Evolutionary conservation across 2,797 vertebrate species (phyloP).

Genomic region (Gymnodraco acuticeps): DNA sequence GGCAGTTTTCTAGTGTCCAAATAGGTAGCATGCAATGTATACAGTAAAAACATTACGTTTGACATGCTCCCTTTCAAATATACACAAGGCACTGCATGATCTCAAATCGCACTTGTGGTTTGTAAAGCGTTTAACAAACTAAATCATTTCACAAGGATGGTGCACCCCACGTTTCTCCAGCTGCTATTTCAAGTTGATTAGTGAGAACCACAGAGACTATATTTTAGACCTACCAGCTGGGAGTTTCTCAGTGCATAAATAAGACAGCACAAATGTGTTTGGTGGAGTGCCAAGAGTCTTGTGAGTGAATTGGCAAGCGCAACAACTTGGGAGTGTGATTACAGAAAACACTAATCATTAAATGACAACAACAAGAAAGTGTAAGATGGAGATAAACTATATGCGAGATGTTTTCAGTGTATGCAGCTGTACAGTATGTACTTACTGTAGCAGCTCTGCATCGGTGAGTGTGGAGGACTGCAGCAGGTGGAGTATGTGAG

Average conservation of each 20-base stretch:
- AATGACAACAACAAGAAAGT: conserved; percentile 12
- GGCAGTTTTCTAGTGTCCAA: not conserved
- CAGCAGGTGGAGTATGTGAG: conserved; percentile 90
- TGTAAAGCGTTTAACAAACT: not conserved
- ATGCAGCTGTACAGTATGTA: conserved; percentile 31
- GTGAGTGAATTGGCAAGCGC: not conserved
- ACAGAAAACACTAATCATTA: conserved; percentile 5
- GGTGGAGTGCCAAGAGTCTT: conserved; percentile 2
- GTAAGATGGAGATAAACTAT: not conserved
- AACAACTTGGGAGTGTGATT: conserved; percentile 3
- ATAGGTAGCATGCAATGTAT: not conserved
- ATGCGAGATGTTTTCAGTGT: not conserved
- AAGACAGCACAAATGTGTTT: conserved; percentile 15
- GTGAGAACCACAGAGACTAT: not conserved
- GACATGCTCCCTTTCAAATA: not conserved
- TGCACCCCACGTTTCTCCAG: not conserved
- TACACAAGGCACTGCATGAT: not conserved
- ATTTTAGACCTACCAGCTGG: conserved; percentile 16
- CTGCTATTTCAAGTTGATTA: conserved; percentile 1
- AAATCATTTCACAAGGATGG: no score
- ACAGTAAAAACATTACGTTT: not conserved
- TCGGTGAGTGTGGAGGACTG: conserved; percentile 86
- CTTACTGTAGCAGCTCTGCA: conserved; percentile 93
- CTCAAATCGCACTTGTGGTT: not conserved
- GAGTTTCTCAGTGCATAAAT: not conserved